Conservation (phyloP, 2,888 invertebrate species). For the Cryptops parisi region DNA sequence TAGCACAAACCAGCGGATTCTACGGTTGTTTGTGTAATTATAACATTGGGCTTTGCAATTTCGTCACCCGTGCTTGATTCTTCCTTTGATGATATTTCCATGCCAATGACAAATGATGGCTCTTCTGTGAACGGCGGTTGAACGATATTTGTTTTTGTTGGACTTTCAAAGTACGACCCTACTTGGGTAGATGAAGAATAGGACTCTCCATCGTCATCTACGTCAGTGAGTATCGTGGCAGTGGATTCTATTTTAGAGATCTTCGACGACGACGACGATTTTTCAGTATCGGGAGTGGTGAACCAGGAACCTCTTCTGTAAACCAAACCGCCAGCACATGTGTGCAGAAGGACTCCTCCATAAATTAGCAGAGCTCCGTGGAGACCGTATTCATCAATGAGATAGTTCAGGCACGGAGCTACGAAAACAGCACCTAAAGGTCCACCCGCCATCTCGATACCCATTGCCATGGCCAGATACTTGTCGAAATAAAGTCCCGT, state of each 20-base stretch:
- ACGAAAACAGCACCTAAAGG: neutral
- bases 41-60: neutral
- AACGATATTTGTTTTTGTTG: neutral
- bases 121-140: neutral
- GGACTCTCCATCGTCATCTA: neutral
- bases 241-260: neutral
- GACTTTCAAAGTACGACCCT: neutral
- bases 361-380: neutral
- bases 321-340: neutral
- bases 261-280: neutral
- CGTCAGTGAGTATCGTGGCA: neutral
- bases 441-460: constrained; percentile 1
- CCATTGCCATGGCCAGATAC: neutral
- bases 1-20: neutral
- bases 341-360: neutral
- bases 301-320: constrained; percentile 1
- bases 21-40: neutral
- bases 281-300: neutral
- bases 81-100: too few species aligned
- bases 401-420: neutral
- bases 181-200: neutral
- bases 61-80: neutral
- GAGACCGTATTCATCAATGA: neutral
- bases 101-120: neutral
- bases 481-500: constrained; percentile 4